Evolutionary conservation across 2,888 invertebrate species (phyloP).

Genomic region (Bombylius major): DNA sequence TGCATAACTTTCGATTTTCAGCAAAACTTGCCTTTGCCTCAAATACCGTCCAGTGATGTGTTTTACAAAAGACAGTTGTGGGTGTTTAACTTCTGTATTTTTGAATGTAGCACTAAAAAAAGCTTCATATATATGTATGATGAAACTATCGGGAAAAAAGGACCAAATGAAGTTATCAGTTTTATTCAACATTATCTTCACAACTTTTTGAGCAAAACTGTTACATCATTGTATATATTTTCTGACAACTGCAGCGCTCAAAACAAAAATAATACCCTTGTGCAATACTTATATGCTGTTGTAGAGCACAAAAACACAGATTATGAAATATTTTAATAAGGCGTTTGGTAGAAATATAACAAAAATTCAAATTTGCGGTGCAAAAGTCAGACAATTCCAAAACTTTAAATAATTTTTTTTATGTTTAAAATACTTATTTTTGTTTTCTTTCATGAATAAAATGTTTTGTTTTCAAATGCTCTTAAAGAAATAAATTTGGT

Average conservation of each 20-base stretch:
- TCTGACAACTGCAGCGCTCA: constrained; percentile 8
- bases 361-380: no score
- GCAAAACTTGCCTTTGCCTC: constrained; percentile 9
- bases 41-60: constrained; percentile 3
- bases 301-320: not conserved
- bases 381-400: no score
- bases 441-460: no score
- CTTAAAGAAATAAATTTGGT: no score
- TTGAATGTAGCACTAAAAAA: constrained; percentile 1
- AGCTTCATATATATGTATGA: constrained; percentile 2
- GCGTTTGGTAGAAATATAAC: no score
- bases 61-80: constrained; percentile 4
- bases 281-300: constrained; percentile 2
- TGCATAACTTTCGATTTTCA: constrained; percentile 8
- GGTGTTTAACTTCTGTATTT: constrained; percentile 6
- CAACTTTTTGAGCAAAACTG: constrained; percentile 2
- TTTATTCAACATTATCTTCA: constrained; percentile 2
- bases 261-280: constrained; percentile 7
- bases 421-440: no score
- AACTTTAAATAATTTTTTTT: no score
- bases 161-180: constrained; percentile 7
- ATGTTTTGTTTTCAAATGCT: no score
- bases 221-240: constrained; percentile 7
- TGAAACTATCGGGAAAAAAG: constrained; percentile 6
- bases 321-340: no score